Conservation (phyloP, 1,140 invertebrate genomes). For the Bombus vancouverensis region DNA sequence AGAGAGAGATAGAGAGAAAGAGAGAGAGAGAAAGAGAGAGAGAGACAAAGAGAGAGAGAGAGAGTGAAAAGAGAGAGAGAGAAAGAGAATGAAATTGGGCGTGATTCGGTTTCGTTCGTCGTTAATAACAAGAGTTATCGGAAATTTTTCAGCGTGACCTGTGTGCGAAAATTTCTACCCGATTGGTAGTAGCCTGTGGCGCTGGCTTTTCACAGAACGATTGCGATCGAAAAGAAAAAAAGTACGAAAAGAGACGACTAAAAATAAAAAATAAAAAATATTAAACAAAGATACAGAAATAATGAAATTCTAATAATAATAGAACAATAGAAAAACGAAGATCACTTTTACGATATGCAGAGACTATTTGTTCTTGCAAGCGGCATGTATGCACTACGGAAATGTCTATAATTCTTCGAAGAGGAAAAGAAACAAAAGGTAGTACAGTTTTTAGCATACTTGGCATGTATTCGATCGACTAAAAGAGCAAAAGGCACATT, state of each 20-base stretch:
- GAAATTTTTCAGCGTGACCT: constrained; percentile 43
- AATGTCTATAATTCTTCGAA: constrained; percentile 45
- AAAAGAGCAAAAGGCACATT: constrained; percentile 67
- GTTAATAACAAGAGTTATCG: constrained; percentile 43
- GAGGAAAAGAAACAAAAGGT: constrained; percentile 40
- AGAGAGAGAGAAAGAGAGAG: constrained; percentile 15
- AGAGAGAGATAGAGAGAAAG: background rate
- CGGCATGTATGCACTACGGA: constrained; percentile 59
- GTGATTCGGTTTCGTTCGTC: constrained; percentile 57
- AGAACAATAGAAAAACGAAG: background rate
- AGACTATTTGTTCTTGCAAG: constrained; percentile 58
- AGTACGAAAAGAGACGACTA: background rate
- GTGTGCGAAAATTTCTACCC: constrained; percentile 46
- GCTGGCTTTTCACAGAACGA: constrained; percentile 34
- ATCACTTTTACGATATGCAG: constrained; percentile 48
- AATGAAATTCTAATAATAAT: background rate
- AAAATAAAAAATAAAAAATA: background rate
- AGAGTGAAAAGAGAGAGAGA: constrained; percentile 34
- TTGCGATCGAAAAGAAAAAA: constrained; percentile 45
- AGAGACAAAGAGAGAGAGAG: constrained; percentile 18
- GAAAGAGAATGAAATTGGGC: constrained; percentile 44
- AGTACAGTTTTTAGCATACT: constrained; percentile 62
- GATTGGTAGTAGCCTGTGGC: constrained; percentile 36
- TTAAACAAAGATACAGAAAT: background rate
- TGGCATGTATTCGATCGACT: constrained; percentile 64